Conservation (phyloP, 2,888 invertebrate species). For the Dendrolimus houi region DNA sequence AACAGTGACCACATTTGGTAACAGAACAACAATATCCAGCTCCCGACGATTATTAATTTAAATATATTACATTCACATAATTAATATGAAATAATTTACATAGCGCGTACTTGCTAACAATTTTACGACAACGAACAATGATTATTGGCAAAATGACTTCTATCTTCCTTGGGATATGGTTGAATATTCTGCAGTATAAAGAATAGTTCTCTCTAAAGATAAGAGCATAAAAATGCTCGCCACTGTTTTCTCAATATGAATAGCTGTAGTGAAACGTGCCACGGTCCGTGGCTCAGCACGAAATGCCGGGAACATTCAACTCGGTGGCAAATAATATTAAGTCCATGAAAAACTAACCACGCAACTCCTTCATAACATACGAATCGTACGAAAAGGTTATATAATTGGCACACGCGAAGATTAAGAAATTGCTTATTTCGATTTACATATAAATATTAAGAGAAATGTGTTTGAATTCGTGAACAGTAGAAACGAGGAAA, state of each 20-base stretch:
- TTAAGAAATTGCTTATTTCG: not conserved
- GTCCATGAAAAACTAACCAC: slow-evolving; percentile 3
- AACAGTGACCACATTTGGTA: too few relatives aligned
- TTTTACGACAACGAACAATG: not conserved
- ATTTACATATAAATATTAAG: not conserved
- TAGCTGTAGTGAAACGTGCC: slow-evolving; percentile 71
- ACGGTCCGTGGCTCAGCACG: slow-evolving; percentile 53
- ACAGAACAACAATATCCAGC: too few relatives aligned
- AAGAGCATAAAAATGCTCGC: slow-evolving; percentile 58
- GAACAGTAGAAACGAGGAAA: not conserved
- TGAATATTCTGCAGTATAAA: not conserved
- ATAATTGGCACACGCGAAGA: not conserved
- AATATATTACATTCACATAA: not conserved
- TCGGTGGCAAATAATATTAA: slow-evolving; percentile 1
- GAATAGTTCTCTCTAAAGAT: slow-evolving; percentile 53
- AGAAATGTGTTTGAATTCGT: not conserved
- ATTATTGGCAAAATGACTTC: slow-evolving; percentile 39
- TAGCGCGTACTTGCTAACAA: slow-evolving; percentile 4
- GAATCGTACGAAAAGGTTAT: not conserved
- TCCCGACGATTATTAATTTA: too few relatives aligned
- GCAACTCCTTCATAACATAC: not conserved
- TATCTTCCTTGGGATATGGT: slow-evolving; percentile 39
- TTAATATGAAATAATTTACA: not conserved
- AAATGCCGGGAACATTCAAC: slow-evolving; percentile 18
- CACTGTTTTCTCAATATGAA: slow-evolving; percentile 60